Evolutionary conservation across 2,888 invertebrate genomes (phyloP), one percentile per base, ranked within the genome.

Genomic region (Lithophane leautieri): DNA sequence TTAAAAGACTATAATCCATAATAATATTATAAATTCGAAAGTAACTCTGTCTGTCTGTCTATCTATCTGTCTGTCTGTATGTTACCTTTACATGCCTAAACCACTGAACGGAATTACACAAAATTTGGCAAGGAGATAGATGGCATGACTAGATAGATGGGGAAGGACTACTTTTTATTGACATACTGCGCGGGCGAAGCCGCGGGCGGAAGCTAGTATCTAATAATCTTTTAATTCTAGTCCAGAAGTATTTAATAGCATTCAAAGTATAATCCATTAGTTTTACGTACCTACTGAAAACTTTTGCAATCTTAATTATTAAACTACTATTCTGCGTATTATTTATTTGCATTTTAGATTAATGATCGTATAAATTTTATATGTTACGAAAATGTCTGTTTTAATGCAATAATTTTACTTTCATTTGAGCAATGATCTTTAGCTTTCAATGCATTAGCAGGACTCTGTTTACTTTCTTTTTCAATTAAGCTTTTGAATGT

Each of bases 391-490:
- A 61, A 56, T 54, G 3, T 52, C 14, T 19, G n/a, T 60, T 66
- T 69, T n/a, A 52, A 61, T 69, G 72, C 60, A 65, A 50, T 61
- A 2, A 52, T 69, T 56, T 72, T 40, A 19, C 54, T 66, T 73
- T 66, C 58, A 16, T 67, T 28, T 34, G 12, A 44, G 28, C 22
- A 68, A 63, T 71, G 22, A 40, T 47, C 12, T 63, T 63, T 65
- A 62, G 19, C 50, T 62, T 78, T 61, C 22, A 58, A 42, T 69
- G 54, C 34, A 69, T 44, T 61, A 72, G 52, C 44, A 79, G 47
- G 54, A 69, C 44, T 56, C 12, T 42, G 40, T 68, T 83, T 71
- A 52, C 61, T 78, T 83, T 80, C 83, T 78, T 70, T 79, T 67
- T 72, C 47, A 72, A 72, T 69, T 44, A 83, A 69, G 0, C 28